phyloP scores from a whole-genome alignment of 2,888 invertebrate species.

The Drosophila paracracens region DNA sequence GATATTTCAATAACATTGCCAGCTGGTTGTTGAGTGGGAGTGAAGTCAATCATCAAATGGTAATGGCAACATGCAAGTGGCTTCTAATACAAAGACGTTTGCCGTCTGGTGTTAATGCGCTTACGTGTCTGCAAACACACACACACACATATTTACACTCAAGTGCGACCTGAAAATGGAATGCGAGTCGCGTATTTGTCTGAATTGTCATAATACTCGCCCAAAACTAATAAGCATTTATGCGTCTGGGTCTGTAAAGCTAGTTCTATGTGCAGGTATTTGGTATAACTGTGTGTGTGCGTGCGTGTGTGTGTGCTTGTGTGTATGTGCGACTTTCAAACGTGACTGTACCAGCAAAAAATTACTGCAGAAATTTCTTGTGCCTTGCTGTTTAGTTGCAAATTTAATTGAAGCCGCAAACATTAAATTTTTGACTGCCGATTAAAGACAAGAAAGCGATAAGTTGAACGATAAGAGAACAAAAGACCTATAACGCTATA shows the following conservation, averaged over 20 bases:
- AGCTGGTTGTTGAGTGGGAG: constrained; percentile 27
- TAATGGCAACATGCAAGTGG: constrained; percentile 50
- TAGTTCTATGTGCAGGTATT: not conserved
- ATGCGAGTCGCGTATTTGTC: constrained; percentile 35
- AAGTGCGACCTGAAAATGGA: constrained; percentile 1
- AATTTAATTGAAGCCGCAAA: not conserved
- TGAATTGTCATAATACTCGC: constrained; percentile 63
- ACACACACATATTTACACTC: not conserved
- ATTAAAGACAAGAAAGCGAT: not conserved
- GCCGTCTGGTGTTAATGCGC: constrained; percentile 48
- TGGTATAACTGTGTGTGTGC: not conserved
- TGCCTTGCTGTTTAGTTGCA: too few relatives aligned
- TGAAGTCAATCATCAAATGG: constrained; percentile 50
- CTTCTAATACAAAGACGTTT: constrained; percentile 31
- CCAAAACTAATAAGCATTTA: constrained; percentile 73
- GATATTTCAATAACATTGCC: constrained; percentile 49
- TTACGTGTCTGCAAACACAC: constrained; percentile 21
- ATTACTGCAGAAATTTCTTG: not conserved
- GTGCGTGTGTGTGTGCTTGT: constrained; percentile 1
- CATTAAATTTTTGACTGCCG: not conserved
- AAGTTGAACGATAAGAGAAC: not conserved
- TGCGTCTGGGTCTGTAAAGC: constrained; percentile 30
- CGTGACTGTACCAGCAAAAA: constrained; percentile 5
- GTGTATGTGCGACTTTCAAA: not conserved
- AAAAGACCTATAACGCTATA: not conserved